phyloP scores from a whole-genome alignment of 2,888 invertebrate genomes.

The Pseudococcus viburni region DNA sequence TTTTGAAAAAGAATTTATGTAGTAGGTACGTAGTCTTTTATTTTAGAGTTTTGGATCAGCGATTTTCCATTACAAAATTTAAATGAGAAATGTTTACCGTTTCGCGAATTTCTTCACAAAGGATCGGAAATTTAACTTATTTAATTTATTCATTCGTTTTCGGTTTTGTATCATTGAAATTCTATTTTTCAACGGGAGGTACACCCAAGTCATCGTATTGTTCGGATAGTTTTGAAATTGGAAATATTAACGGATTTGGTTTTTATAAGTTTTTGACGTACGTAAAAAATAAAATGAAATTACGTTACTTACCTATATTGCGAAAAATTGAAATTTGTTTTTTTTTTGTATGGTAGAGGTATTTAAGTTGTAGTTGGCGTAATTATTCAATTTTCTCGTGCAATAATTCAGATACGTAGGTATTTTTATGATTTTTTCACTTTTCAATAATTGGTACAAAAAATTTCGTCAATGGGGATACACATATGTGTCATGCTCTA shows the following conservation, averaged over 20 bases:
- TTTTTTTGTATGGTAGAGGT: no score
- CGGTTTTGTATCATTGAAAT: neutral
- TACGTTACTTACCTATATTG: neutral
- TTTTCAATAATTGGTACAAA: no score
- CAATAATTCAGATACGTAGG: no score
- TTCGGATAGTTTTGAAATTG: conserved; percentile 2
- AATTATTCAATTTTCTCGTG: no score
- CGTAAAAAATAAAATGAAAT: neutral
- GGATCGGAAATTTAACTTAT: neutral
- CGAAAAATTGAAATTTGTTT: no score
- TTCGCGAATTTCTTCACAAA: neutral
- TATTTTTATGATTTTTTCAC: no score
- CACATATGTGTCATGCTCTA: no score
- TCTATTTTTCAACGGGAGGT: neutral
- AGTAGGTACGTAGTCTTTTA: neutral
- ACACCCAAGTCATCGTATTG: neutral
- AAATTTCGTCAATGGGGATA: no score
- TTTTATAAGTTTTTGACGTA: neutral
- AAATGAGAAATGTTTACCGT: conserved; percentile 35
- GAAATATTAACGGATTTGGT: neutral
- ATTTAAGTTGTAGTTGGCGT: no score
- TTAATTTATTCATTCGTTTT: conserved; percentile 36
- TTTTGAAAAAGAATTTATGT: conserved; percentile 2
- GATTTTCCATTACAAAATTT: conserved; percentile 13
- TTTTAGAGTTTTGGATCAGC: conserved; percentile 24